Base-by-base conservation (phyloP, 2,797 vertebrate species). In the Tympanoctomys barrerae region DNA sequence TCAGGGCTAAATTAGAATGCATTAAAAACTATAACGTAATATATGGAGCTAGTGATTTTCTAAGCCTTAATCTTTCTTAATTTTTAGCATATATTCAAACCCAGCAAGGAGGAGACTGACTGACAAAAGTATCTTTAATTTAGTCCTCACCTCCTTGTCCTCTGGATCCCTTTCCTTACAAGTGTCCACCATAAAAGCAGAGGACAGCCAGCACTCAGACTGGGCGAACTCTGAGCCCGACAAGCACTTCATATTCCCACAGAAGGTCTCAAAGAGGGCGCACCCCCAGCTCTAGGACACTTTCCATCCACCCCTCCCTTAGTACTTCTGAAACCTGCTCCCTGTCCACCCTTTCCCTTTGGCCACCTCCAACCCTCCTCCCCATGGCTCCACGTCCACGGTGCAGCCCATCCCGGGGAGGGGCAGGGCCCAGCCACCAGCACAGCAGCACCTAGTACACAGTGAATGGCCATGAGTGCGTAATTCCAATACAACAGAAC, bases 61-160 rank as follows among this genome's bases (percentile, higher is more conserved):
- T 52, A 86, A 71, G 16, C 66, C 52, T 81, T 10, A 92, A 92
- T 77, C 31, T 46, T 79, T 22, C 68, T 88, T 80, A 64, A 21
- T 64, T 80, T 86, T 94, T 57, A 79, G 82, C 7, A 22, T 66
- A 39, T 83, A 80, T 77, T 89, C 64, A 87, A 39, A 28, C n/a
- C 59, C 70, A 86, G 36, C 24, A 42, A 93, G 49, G 16, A 75
- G 26, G 7, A 79, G 77, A 22, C 70, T 28, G 24, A 81, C 83
- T 19, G 14, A 54, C 31, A 96, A 85, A 66, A 81, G 28, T 4
- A 73, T 49, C 49, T 59, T 81, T 24, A 39, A 26, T 36, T 61
- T 57, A 12, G 54, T 49, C n/a, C 26, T 42, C 24, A 52, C 57
- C 5, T 82, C 26, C 70, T 70, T 36, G n/a, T 46, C 57, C 42